Evolutionary conservation across 2,797 vertebrate genomes (phyloP).

Genomic region (Sebastes paucispinis): DNA sequence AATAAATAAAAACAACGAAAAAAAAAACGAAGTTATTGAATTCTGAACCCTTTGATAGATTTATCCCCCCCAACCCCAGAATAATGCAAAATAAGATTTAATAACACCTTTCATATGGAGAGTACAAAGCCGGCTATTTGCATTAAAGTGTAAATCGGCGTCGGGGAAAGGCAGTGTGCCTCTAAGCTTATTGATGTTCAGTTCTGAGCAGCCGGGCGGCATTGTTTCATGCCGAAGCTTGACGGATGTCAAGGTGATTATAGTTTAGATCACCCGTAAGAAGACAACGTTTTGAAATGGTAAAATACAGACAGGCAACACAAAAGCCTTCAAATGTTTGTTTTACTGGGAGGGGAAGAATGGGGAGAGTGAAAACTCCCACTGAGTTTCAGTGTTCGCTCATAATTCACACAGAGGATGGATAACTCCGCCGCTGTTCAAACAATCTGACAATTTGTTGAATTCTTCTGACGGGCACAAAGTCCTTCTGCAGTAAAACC

Average conservation of each 20-base stretch:
- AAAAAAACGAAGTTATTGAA: constrained; percentile 78
- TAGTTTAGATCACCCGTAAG: constrained; percentile 79
- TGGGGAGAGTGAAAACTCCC: constrained; percentile 62
- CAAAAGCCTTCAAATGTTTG: constrained; percentile 83
- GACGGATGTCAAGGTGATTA: constrained; percentile 86
- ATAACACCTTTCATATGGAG: constrained; percentile 84
- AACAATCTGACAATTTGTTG: constrained; percentile 72
- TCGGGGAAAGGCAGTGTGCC: constrained; percentile 73
- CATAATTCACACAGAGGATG: constrained; percentile 66
- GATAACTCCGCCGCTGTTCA: constrained; percentile 71
- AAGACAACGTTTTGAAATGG: constrained; percentile 80
- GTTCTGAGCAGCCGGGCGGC: constrained; percentile 77
- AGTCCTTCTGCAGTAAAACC: constrained; percentile 45
- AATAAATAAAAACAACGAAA: constrained; percentile 82
- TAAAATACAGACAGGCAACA: constrained; percentile 81
- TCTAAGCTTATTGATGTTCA: constrained; percentile 85
- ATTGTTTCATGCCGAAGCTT: constrained; percentile 84
- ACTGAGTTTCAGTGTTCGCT: constrained; percentile 64
- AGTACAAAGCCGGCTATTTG: constrained; percentile 84
- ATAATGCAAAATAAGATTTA: constrained; percentile 87
- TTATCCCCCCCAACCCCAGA: constrained; percentile 81
- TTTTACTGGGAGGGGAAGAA: constrained; percentile 76
- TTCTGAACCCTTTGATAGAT: constrained; percentile 85
- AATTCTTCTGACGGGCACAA: constrained; percentile 58
- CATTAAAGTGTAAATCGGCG: constrained; percentile 84